These are phyloP conservation scores for Columbina picui DNA, from an alignment of 2,113 vertebrate species.

Conservation along the genomic window DNA sequence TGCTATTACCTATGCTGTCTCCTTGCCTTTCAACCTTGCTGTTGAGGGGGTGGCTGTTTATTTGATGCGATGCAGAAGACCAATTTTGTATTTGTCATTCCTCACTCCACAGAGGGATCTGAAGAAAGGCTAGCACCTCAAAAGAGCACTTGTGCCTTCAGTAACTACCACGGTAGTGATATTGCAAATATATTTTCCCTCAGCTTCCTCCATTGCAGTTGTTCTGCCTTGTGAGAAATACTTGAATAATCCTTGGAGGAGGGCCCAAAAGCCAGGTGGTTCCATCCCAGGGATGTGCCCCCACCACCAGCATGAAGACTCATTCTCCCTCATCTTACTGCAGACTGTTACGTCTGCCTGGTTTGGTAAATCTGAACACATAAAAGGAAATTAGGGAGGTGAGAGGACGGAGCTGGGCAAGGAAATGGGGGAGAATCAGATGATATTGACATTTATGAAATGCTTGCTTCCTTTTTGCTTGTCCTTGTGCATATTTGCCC, in stretches of 20 bases:
- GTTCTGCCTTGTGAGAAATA: not conserved
- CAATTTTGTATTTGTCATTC: not conserved
- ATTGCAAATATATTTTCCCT: not conserved
- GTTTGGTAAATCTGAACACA: not conserved
- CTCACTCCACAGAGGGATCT: not conserved
- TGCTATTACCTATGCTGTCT: not conserved
- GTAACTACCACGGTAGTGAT: not conserved
- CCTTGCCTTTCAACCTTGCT: not conserved
- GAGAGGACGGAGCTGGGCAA: not conserved
- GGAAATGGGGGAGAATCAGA: not conserved
- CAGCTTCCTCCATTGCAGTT: not conserved
- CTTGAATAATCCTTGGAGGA: not conserved
- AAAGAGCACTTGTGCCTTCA: not conserved
- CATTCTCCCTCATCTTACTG: not conserved
- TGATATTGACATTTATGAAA: not conserved
- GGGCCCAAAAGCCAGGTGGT: not conserved
- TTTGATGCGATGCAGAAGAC: not conserved
- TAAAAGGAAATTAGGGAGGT: not conserved
- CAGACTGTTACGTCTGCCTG: not conserved
- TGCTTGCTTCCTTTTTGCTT: not conserved
- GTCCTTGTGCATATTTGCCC: not conserved
- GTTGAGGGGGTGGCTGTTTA: not conserved
- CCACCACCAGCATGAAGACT: not conserved
- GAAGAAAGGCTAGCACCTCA: not conserved
- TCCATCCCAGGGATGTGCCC: not conserved